A percentile compares a stretch with the other conserved stretches of the same genome.
These are phyloP conservation scores for Siniperca undulata DNA, from an alignment of 2,797 vertebrate genomes.

Conservation along the genomic window DNA sequence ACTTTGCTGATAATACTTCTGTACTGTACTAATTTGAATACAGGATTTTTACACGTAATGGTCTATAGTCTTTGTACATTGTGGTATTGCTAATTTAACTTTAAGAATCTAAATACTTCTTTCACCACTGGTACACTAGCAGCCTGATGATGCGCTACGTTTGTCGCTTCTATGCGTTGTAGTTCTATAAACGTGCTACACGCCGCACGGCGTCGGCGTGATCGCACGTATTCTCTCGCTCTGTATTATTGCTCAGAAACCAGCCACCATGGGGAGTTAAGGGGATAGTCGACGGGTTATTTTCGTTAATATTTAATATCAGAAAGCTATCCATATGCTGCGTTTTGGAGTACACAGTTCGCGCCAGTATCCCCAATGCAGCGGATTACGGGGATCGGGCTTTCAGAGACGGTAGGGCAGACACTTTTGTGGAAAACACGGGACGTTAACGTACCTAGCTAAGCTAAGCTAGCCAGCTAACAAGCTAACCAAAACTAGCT, in stretches of 20 bases:
- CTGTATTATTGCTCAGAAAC: slow-evolving; percentile 78
- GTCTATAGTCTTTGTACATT: background rate
- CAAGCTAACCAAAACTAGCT: slow-evolving; percentile 68
- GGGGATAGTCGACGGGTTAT: slow-evolving; percentile 76
- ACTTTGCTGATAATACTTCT: background rate
- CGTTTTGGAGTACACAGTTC: slow-evolving; percentile 72
- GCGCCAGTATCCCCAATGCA: slow-evolving; percentile 84
- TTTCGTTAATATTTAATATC: slow-evolving; percentile 72
- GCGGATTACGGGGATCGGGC: slow-evolving; percentile 80
- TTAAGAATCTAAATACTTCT: background rate
- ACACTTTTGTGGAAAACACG: slow-evolving; percentile 77
- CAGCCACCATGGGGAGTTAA: slow-evolving; percentile 84
- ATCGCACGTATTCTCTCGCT: slow-evolving; percentile 73
- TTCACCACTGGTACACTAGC: background rate
- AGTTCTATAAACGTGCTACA: slow-evolving; percentile 55
- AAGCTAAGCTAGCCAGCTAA: slow-evolving; percentile 70
- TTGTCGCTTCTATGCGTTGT: slow-evolving; percentile 47
- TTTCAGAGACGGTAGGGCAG: slow-evolving; percentile 83
- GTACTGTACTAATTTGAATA: background rate
- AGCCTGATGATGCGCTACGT: too few species aligned
- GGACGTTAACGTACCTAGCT: slow-evolving; percentile 69
- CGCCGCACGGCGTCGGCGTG: slow-evolving; percentile 61
- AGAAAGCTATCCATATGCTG: slow-evolving; percentile 78
- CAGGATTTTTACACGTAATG: too few species aligned
- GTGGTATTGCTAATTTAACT: background rate